Base-by-base conservation (phyloP, 2,888 invertebrate genomes). In the Clistopyga incitator region DNA sequence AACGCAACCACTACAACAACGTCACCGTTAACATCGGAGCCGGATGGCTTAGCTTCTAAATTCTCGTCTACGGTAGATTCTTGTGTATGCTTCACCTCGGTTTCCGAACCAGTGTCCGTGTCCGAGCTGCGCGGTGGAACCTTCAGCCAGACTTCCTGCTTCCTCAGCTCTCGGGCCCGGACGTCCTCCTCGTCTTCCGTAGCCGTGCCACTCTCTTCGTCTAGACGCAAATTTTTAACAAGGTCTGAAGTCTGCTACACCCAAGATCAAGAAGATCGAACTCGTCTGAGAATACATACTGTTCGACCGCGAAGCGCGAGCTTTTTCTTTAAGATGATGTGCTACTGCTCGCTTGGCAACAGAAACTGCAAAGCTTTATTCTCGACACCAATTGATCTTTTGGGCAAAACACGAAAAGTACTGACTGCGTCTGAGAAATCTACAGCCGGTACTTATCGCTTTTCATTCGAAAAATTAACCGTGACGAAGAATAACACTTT, bases 131-230 rank as follows among this genome's bases (percentile, higher is more conserved):
- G 93, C n/a, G 94, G 94, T 65, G 95, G 95, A 72, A 96, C 95
- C 90, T 95, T 94, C 75, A 96, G 93, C 88, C 95, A 95, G 42
- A 96, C 96, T 94, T 96, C 96, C 91, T 95, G 95, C 86, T 95
- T 95, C 47, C 96, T 94, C 86, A 95, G 92, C 89, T 96, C 96
- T 34, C 96, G 94, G 11, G 96, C 96, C 81, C 95, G 95, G 34
- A 95, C 95, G 86, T 96, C 96, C 72, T 95, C 95, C 92, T 96
- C 96, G 11, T 96, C 96, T 92, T 96, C 96, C 0, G 96, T 96
- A 52, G 96, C 96, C n/a, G 96, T 96, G 78, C 96, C 96, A 84
- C 95, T 95, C 84, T 95, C 95, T 86, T 95, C 95, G 90, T 95
- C 96, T 94, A 94, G 86, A 87, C 86, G 87, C 87, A 87, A 87